These are phyloP conservation scores for Lepidotrigona ventralis DNA, from an alignment of 1,140 invertebrate genomes.

Conservation along the genomic window DNA sequence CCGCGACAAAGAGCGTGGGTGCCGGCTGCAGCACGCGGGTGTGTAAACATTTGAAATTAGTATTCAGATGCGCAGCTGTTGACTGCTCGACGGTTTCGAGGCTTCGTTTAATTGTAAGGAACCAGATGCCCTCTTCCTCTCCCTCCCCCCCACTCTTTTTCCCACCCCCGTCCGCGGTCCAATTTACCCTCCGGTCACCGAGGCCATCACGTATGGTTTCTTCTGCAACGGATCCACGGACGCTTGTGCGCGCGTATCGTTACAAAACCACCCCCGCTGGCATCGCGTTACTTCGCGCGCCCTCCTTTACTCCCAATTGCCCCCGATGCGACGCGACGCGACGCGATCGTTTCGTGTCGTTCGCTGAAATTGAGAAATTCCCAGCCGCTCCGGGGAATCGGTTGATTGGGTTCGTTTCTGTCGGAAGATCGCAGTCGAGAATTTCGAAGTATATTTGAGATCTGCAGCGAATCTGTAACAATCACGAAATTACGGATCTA, in stretches of 20 bases:
- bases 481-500: too few species aligned
- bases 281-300: constrained; percentile 29
- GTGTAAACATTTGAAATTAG: constrained; percentile 79
- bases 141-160: constrained; percentile 57
- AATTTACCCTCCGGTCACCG: constrained; percentile 43
- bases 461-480: too few species aligned
- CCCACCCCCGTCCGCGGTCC: constrained; percentile 22
- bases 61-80: constrained; percentile 78
- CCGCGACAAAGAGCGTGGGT: constrained; percentile 46
- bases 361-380: constrained; percentile 39
- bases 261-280: neutral
- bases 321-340: neutral
- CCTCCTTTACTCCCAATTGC: constrained; percentile 31
- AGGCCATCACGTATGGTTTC: constrained; percentile 71
- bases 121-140: constrained; percentile 73
- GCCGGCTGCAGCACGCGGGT: constrained; percentile 65
- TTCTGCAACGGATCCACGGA: constrained; percentile 61
- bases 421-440: too few species aligned
- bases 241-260: constrained; percentile 5
- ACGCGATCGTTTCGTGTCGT: neutral
- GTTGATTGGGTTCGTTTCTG: neutral
- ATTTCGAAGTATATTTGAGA: too few species aligned
- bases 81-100: constrained; percentile 74
- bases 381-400: neutral
- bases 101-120: constrained; percentile 78